phyloP scores from a whole-genome alignment of 2,797 vertebrate genomes.

The Gymnoscopelus braueri region DNA sequence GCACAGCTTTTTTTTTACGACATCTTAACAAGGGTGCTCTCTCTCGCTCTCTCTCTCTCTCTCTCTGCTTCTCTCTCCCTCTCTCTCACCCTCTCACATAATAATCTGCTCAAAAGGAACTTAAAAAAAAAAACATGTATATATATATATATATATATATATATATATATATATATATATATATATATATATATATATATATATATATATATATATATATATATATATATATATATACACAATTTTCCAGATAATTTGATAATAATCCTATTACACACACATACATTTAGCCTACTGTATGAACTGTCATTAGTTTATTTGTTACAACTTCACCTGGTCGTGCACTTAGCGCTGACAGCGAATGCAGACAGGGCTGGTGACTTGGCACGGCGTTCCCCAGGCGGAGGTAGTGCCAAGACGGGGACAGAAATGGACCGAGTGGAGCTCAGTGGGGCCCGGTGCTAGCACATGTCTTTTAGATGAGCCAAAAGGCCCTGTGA shows the following conservation, averaged over 20 bases:
- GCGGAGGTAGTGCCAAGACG: slow-evolving; percentile 77
- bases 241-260: slow-evolving; percentile 19
- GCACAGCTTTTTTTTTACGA: slow-evolving; percentile 21
- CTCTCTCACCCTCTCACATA: background rate
- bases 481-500: slow-evolving; percentile 76
- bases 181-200: too few species aligned
- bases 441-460: slow-evolving; percentile 77
- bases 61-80: background rate
- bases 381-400: slow-evolving; percentile 72
- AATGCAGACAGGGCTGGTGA: slow-evolving; percentile 65
- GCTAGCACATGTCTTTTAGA: slow-evolving; percentile 82
- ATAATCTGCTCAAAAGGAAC: background rate
- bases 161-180: too few species aligned
- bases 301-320: too few species aligned
- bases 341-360: slow-evolving; percentile 38
- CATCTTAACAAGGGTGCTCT: background rate
- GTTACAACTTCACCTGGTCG: slow-evolving; percentile 54
- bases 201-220: background rate
- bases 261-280: background rate
- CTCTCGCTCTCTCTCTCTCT: background rate
- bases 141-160: too few species aligned
- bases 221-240: background rate
- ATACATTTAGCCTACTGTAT: background rate
- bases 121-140: background rate
- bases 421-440: slow-evolving; percentile 80